A percentile compares a stretch with the other conserved stretches of the same genome.
Evolutionary conservation across 2,797 vertebrate genomes (phyloP).

Genomic region (Lerista edwardsae): DNA sequence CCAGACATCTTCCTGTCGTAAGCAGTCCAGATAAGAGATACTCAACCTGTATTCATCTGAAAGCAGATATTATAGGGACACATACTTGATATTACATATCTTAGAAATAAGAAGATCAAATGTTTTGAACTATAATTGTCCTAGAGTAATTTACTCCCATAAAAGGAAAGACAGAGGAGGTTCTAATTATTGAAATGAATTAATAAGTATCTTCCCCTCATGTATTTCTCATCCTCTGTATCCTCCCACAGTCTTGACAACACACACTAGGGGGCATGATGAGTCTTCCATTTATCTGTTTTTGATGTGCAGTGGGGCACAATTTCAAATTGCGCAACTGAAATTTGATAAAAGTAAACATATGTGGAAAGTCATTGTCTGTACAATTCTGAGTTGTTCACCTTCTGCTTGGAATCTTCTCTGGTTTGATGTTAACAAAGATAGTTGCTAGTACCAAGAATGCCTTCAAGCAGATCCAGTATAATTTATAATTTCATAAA

Average conservation of each 20-base stretch:
- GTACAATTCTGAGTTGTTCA: background rate
- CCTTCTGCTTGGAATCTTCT: background rate
- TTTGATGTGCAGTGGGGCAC: rapidly evolving
- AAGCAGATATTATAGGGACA: background rate
- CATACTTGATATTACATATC: background rate
- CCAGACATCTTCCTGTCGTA: too few species aligned
- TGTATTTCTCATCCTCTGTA: rapidly evolving
- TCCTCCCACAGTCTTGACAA: background rate
- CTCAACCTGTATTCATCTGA: background rate
- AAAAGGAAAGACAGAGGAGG: rapidly evolving
- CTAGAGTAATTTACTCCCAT: background rate
- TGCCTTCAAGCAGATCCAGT: background rate
- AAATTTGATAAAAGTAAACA: background rate
- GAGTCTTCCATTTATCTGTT: background rate
- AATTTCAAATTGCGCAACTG: background rate
- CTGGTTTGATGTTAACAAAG: background rate
- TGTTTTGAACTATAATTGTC: background rate
- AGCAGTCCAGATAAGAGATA: too few species aligned
- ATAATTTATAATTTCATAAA: too few species aligned
- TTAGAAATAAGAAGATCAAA: background rate
- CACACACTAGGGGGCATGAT: constrained; percentile 57
- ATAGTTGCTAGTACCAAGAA: background rate
- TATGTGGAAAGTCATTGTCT: background rate
- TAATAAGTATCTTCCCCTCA: background rate
- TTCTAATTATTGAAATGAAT: background rate